Percentiles rank a stretch among this genome's conserved stretches.
These are phyloP conservation scores for Amblyraja radiata DNA, from an alignment of 2,797 vertebrate species.

Conservation along the genomic window DNA sequence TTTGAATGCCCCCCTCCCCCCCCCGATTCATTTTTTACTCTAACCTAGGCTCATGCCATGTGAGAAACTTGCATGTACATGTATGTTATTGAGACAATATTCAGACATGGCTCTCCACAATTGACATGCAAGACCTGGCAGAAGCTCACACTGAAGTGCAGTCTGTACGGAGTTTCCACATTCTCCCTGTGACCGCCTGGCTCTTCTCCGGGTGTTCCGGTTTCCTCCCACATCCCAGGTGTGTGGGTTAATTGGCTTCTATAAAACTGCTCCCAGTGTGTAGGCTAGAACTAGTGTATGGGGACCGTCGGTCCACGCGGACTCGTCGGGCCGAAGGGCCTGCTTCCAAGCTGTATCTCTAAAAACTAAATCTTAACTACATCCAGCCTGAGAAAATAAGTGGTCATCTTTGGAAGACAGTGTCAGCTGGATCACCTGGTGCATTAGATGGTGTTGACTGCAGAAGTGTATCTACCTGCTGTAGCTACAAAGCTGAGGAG, in stretches of 20 bases:
- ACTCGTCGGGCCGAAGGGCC: no score
- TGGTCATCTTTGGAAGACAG: background rate
- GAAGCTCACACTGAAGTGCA: background rate
- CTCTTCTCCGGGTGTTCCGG: no score
- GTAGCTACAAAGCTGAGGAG: background rate
- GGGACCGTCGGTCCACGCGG: no score
- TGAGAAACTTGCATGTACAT: background rate
- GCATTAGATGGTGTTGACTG: background rate
- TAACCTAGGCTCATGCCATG: background rate
- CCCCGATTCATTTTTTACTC: background rate
- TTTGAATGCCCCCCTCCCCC: background rate
- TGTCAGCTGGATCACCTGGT: background rate
- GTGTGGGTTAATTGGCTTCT: no score
- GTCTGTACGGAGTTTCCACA: no score
- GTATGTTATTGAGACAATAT: background rate
- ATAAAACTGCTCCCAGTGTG: no score
- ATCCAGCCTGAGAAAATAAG: background rate
- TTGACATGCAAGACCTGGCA: background rate
- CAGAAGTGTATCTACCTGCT: background rate
- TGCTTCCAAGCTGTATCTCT: no score
- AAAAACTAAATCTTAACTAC: background rate
- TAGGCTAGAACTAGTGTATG: no score
- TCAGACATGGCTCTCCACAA: background rate
- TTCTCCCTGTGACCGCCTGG: no score
- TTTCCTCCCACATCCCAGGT: no score